Evolutionary conservation across 2,888 invertebrate genomes (phyloP).

Genomic region (Scrobipalpa atriplicella): DNA sequence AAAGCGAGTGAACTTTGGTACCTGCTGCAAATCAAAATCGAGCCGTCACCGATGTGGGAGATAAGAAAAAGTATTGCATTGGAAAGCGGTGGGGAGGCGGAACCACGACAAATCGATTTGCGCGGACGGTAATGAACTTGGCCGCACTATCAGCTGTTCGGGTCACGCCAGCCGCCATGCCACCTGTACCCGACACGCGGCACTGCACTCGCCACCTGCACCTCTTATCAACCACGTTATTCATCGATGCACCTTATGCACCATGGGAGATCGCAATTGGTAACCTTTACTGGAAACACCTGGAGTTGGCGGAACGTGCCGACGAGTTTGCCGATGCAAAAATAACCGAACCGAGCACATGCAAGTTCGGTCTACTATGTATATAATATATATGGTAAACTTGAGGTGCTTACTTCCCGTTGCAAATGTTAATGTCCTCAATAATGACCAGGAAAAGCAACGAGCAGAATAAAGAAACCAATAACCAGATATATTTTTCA

Average conservation of each 20-base stretch:
- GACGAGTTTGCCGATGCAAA: background rate
- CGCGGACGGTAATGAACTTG: conserved; percentile 79
- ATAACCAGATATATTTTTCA: conserved; percentile 20
- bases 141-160: conserved; percentile 71
- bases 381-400: background rate
- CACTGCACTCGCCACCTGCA: conserved; percentile 50
- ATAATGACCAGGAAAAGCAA: conserved; percentile 4
- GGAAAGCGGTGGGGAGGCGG: conserved; percentile 62
- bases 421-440: conserved; percentile 20
- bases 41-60: conserved; percentile 31
- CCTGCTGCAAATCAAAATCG: conserved; percentile 22
- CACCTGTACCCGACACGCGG: conserved; percentile 35
- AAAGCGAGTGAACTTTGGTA: conserved; percentile 23
- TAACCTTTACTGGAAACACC: conserved; percentile 48
- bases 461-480: conserved; percentile 7
- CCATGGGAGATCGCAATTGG: conserved; percentile 33
- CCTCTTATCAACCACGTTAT: conserved; percentile 42
- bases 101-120: conserved; percentile 71
- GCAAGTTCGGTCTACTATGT: background rate
- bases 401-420: conserved; percentile 8
- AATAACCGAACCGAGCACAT: background rate
- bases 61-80: conserved; percentile 59
- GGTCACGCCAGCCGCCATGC: conserved; percentile 45
- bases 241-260: conserved; percentile 37
- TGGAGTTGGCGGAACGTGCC: conserved; percentile 33